Conservation (phyloP, 1,140 invertebrate genomes). For the Sinonovacula constricta region DNA sequence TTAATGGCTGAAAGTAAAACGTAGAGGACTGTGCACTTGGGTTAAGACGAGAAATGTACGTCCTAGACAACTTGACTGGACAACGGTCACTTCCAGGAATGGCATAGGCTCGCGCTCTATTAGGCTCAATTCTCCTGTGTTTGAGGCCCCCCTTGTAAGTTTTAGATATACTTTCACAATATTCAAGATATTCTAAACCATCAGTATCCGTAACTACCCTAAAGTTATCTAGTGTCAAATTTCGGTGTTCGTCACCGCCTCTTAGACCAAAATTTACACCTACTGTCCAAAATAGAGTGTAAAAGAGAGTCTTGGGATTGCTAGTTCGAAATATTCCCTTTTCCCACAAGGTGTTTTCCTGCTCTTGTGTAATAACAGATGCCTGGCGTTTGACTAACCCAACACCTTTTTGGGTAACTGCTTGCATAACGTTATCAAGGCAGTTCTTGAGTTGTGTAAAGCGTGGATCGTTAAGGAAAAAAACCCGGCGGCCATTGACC, state of each 20-base stretch:
- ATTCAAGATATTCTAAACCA: not conserved
- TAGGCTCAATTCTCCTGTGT: not conserved
- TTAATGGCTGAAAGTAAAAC: not conserved
- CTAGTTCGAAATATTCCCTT: not conserved
- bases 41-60: not conserved
- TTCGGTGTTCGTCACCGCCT: too few species aligned
- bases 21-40: not conserved
- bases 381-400: too few species aligned
- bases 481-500: not conserved
- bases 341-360: conserved; percentile 16
- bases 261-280: not conserved
- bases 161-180: conserved; percentile 7
- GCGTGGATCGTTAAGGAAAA: not conserved
- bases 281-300: not conserved
- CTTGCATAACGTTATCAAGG: too few species aligned
- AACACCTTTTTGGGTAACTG: too few species aligned
- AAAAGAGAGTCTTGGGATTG: not conserved
- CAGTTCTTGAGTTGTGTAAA: not conserved
- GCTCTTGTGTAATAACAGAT: not conserved
- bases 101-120: not conserved
- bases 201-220: not conserved
- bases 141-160: conserved; percentile 5
- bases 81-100: not conserved
- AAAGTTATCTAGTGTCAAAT: too few species aligned
- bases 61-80: not conserved